Base-by-base conservation (phyloP, 2,797 vertebrate genomes). In the Danio kyathit region DNA sequence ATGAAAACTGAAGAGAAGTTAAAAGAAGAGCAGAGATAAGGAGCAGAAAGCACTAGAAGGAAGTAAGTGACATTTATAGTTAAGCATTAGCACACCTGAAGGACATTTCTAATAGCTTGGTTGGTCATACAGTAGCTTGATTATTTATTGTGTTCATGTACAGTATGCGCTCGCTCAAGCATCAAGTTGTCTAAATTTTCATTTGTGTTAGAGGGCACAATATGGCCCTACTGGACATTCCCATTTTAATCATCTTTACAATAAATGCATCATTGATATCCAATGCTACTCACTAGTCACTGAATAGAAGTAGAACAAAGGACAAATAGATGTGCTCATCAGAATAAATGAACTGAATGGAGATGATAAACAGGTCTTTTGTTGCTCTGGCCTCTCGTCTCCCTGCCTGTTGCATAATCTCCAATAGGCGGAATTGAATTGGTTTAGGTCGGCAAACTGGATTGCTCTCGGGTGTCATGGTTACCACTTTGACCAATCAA, bases 361-460 rank as follows among this genome's bases (percentile, higher is more conserved):
- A 29, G 29, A 29, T 29, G 14, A 71, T 71, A 10, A 79, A 70
- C n/a, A 19, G 57, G 9, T 61, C n/a, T 29, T 63, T 71, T 43
- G 46, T 40, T 61, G 12, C 2, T 56, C 77, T 70, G 59, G 94
- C 93, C 94, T 93, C 84, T 92, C 91, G 5, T 92, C 88, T 91
- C 89, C 93, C 92, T 93, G 72, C 93, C 90, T 0, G 92, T 94
- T 86, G 94, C 90, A 0, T 90, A 93, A 90, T 86, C 91, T 14
- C 90, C 88, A 10, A 86, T 79, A n/a, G 89, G 89, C 87, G 90
- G 78, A 79, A 90, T 79, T 0, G 64, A 67, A 4, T 88, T 88
- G 88, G 80, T 74, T 70, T 71, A 7, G 93, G 92, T 86, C 95
- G 82, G 84, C 94, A 95, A 41, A 94, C 76, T 17, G 92, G 91